phyloP scores from a whole-genome alignment of 1,140 invertebrate species.

The Ctenoplectra terminalis region DNA sequence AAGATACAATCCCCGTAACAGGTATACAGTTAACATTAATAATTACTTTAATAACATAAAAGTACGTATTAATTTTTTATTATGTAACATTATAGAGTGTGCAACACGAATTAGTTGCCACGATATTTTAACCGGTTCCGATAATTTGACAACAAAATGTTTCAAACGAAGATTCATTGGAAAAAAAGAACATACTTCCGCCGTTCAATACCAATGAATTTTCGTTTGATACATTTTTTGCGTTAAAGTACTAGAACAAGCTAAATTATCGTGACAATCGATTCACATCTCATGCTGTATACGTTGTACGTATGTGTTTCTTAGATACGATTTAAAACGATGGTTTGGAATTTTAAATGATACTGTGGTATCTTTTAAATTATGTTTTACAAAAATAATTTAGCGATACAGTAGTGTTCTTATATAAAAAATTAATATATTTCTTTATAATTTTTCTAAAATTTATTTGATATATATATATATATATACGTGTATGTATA shows the following conservation, averaged over 20 bases:
- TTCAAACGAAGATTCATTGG: too few relatives aligned
- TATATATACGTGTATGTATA: conserved; percentile 11
- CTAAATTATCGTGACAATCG: too few relatives aligned
- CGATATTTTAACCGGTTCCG: too few relatives aligned
- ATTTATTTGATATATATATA: not conserved
- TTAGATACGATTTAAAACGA: not conserved
- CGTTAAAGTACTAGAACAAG: too few relatives aligned
- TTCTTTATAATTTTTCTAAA: too few relatives aligned
- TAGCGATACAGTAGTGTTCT: not conserved
- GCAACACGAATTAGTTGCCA: too few relatives aligned
- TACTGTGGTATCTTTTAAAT: not conserved
- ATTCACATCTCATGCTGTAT: too few relatives aligned
- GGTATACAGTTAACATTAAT: conserved; percentile 62
- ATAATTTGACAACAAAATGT: too few relatives aligned
- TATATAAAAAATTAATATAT: too few relatives aligned
- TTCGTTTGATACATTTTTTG: too few relatives aligned
- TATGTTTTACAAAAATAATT: not conserved
- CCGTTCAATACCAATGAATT: too few relatives aligned
- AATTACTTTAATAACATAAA: not conserved
- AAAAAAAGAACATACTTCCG: too few relatives aligned
- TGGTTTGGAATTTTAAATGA: not conserved
- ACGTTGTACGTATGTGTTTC: not conserved
- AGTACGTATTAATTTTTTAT: not conserved
- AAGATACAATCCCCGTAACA: conserved; percentile 79
- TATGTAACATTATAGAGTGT: not conserved